phyloP scores from a whole-genome alignment of 2,888 invertebrate species.

The Lagria hirta region DNA sequence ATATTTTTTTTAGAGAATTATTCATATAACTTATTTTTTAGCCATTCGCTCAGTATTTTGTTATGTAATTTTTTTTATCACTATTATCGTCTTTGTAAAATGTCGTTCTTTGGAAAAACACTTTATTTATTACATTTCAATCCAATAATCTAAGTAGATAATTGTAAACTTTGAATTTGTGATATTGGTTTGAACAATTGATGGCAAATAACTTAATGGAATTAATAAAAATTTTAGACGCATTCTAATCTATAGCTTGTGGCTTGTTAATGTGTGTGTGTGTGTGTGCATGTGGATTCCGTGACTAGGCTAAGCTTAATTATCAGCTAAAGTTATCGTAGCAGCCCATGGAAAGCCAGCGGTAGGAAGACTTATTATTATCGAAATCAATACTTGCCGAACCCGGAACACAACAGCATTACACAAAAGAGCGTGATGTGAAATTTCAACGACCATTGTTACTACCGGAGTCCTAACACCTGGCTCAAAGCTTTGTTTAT shows the following conservation, averaged over 20 bases:
- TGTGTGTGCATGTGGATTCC: conserved; percentile 8
- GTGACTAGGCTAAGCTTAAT: conserved; percentile 21
- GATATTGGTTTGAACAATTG: too few relatives aligned
- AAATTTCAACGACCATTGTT: conserved; percentile 27
- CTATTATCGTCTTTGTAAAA: too few relatives aligned
- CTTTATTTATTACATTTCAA: too few relatives aligned
- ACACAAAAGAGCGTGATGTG: conserved; percentile 27
- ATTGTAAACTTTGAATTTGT: too few relatives aligned
- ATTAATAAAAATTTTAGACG: conserved; percentile 9
- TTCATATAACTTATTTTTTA: too few relatives aligned
- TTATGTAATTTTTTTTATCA: too few relatives aligned
- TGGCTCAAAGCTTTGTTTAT: conserved; percentile 7
- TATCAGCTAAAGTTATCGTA: conserved; percentile 24
- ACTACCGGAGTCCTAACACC: conserved; percentile 14
- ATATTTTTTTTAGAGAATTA: too few relatives aligned
- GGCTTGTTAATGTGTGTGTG: conserved; percentile 5
- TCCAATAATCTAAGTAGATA: too few relatives aligned
- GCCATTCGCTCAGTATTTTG: too few relatives aligned
- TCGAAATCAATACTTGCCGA: conserved; percentile 26
- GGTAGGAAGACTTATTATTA: conserved; percentile 26
- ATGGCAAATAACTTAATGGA: too few relatives aligned
- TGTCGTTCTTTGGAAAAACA: too few relatives aligned
- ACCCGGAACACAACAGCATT: conserved; percentile 22
- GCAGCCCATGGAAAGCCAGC: conserved; percentile 18
- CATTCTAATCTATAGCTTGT: conserved; percentile 6